Conservation (phyloP, 1,140 invertebrate genomes). For the Diuraphis noxia region DNA sequence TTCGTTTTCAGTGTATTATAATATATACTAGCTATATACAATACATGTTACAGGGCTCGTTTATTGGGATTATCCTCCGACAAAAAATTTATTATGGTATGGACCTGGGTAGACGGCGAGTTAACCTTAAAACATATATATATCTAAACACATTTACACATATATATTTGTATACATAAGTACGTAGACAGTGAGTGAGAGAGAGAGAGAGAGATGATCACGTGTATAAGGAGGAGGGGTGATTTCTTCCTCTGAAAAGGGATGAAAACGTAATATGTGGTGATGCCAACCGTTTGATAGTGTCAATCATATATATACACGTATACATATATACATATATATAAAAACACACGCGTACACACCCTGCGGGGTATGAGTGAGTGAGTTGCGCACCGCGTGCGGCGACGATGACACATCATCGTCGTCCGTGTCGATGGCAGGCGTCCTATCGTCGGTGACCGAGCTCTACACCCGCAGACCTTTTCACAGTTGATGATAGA, state of each 20-base stretch:
- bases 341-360: neutral
- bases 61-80: constrained; percentile 14
- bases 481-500: neutral
- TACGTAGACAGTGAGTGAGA: neutral
- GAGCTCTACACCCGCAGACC: neutral
- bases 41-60: neutral
- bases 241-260: neutral
- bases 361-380: neutral
- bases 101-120: neutral
- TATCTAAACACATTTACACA: neutral
- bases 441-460: neutral
- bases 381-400: neutral
- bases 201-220: neutral
- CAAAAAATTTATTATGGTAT: neutral
- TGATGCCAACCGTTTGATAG: constrained; percentile 37
- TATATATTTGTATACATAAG: neutral
- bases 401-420: constrained; percentile 5
- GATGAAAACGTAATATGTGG: constrained; percentile 26
- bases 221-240: neutral
- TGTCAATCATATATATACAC: constrained; percentile 29
- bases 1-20: neutral
- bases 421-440: neutral
- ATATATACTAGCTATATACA: neutral
- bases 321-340: neutral
- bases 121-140: neutral